Percentiles rank a stretch among this genome's conserved stretches.
Conservation (phyloP, 2,797 vertebrate species). For the Lacerta bilineata region DNA sequence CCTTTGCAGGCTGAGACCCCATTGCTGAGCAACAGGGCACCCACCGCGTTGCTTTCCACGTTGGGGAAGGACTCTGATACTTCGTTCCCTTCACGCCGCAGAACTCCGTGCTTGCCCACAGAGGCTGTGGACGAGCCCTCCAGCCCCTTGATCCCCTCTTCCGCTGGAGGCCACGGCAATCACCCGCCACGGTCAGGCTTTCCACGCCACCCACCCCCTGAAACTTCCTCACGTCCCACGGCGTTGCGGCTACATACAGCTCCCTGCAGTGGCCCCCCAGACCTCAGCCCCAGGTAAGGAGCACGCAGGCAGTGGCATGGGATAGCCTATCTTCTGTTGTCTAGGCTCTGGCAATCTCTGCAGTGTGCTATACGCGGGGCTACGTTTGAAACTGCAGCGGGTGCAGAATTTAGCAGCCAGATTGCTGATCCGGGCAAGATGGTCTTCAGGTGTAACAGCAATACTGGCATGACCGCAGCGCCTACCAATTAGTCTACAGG, state of each 20-base stretch:
- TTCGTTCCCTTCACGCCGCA: constrained; percentile 44
- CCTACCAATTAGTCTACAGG: too few relatives aligned
- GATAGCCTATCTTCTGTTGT: fast-evolving
- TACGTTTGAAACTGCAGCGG: too few relatives aligned
- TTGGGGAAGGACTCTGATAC: constrained; percentile 67
- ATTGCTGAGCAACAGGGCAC: constrained; percentile 60
- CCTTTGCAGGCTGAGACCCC: constrained; percentile 63
- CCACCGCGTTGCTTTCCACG: constrained; percentile 68
- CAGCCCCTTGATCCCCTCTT: constrained; percentile 69
- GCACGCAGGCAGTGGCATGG: not conserved
- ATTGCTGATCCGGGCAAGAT: too few relatives aligned
- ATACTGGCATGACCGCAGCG: too few relatives aligned
- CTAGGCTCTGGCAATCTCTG: too few relatives aligned
- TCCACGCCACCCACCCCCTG: constrained; percentile 38
- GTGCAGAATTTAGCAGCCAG: too few relatives aligned
- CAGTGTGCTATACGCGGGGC: too few relatives aligned
- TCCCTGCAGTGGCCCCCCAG: constrained; percentile 70
- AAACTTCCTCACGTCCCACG: constrained; percentile 51
- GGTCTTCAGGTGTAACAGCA: too few relatives aligned
- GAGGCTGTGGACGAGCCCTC: constrained; percentile 48
- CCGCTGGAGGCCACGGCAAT: constrained; percentile 44
- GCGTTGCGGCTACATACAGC: constrained; percentile 62
- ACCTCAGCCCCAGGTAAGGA: constrained; percentile 78
- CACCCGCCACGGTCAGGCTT: not conserved
- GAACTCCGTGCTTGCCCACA: constrained; percentile 8